phyloP scores from a whole-genome alignment of 2,797 vertebrate species.

The Pempheris klunzingeri region DNA sequence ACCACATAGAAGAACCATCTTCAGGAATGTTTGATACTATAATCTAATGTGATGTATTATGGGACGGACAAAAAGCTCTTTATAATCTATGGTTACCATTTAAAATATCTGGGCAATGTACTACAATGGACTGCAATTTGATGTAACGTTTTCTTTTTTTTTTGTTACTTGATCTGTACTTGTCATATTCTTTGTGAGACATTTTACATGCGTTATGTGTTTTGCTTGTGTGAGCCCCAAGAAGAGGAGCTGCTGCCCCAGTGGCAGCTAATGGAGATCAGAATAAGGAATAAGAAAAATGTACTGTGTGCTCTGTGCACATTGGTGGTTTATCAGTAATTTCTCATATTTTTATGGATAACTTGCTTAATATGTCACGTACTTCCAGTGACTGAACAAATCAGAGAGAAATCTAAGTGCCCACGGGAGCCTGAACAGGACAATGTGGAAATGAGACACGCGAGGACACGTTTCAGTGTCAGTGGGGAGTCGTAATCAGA shows the following conservation, averaged over 20 bases:
- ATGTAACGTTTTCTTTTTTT: too few relatives aligned
- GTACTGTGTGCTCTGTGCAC: neutral
- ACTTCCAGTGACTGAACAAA: conserved; percentile 5
- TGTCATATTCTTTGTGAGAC: too few relatives aligned
- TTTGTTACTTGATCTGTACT: too few relatives aligned
- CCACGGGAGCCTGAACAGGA: neutral
- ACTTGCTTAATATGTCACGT: neutral
- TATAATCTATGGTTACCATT: neutral
- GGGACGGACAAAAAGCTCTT: too few relatives aligned
- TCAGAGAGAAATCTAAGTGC: conserved; percentile 16
- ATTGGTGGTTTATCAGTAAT: neutral
- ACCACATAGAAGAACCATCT: neutral
- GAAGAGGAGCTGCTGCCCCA: too few relatives aligned
- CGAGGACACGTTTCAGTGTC: neutral
- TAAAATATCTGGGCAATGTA: neutral
- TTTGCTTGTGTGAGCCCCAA: too few relatives aligned
- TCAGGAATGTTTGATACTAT: neutral
- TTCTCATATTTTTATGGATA: neutral
- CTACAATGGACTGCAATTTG: too few relatives aligned
- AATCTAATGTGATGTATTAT: neutral
- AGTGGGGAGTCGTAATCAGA: conserved; percentile 9
- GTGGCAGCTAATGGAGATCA: too few relatives aligned
- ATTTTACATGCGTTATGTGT: too few relatives aligned
- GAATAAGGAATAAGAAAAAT: too few relatives aligned
- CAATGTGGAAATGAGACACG: conserved; percentile 7